A percentile compares a stretch with the other conserved stretches of the same genome.
Conservation (phyloP, 2,888 invertebrate genomes). For the Drosophila kambysellisi region DNA sequence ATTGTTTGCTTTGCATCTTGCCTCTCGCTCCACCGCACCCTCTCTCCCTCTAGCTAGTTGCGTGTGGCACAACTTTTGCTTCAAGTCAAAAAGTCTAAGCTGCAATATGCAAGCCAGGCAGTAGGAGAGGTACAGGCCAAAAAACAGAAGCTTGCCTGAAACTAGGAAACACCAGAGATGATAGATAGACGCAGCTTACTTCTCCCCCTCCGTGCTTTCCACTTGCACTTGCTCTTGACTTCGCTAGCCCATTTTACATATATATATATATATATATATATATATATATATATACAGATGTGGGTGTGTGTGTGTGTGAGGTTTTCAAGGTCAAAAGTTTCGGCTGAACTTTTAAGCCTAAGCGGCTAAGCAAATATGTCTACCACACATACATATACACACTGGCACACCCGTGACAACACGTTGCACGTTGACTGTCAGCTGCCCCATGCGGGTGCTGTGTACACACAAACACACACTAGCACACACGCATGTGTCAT, state of each 20-base stretch:
- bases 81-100: constrained; percentile 64
- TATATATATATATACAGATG: neutral
- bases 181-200: constrained; percentile 19
- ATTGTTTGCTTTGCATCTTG: constrained; percentile 64
- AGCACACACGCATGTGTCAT: neutral
- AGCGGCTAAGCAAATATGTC: constrained; percentile 60
- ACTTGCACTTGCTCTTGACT: neutral
- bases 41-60: constrained; percentile 6
- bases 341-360: constrained; percentile 58
- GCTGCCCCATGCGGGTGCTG: constrained; percentile 42
- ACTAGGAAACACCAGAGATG: constrained; percentile 25
- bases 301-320: constrained; percentile 10
- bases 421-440: constrained; percentile 30
- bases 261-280: neutral
- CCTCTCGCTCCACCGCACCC: constrained; percentile 4
- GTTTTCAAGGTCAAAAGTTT: constrained; percentile 61
- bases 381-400: constrained; percentile 25
- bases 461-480: constrained; percentile 4
- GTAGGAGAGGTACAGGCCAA: neutral
- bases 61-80: constrained; percentile 51
- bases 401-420: constrained; percentile 35
- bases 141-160: constrained; percentile 21
- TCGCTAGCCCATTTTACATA: neutral
- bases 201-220: neutral
- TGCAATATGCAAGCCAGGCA: constrained; percentile 40